Base-by-base conservation (phyloP, 1,140 invertebrate genomes). In the Cheumatopsyche charites region DNA sequence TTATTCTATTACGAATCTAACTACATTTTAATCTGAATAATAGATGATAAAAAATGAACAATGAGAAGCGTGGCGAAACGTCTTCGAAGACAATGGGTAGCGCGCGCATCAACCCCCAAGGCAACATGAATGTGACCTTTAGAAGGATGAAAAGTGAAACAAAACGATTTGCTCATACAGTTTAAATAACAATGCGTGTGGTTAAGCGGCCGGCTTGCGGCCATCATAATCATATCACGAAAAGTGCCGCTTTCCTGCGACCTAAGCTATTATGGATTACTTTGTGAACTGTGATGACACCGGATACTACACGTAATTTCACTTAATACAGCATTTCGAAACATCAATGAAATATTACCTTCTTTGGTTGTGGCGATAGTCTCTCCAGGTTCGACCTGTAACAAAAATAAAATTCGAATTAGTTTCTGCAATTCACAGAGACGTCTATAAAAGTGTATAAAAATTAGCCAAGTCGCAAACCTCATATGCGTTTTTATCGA, bases 361-460 rank as follows among this genome's bases (percentile, higher is more conserved):
- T 85, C 83, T 83, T 84, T 85, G 77, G 83, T 85, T 75, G 82
- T 83, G 49, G 83, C 83, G 78, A 85, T 81, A 19, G 82, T 83
- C 74, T 85, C 83, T 12, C 83, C 83, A 66, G 82, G 82, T 72
- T 85, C 82, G 17, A 81, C 81, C 83, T 85, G 77, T 17, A 78
- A 81, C 72, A 77, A 78, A 79, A 73, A 77, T 71, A 77, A 72
- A 21, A 21, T 42, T 41, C 0, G 15, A 70, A 62, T 61, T 58
- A 26, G 11, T 25, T 15, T 70, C 15, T 3, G 29, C n/a, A 41
- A 55, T 36, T 12, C 55, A 21, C 19, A 5, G 9, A 25, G 21
- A 58, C 55, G 25, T 58, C 55, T 71, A 77, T 73, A 71, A 2
- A 71, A 49, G 62, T 23, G 2, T 26, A 17, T 62, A 11, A 29